Percentiles rank a stretch among this genome's conserved stretches.
Evolutionary conservation across 1,140 invertebrate genomes (phyloP).

Genomic region (Anastrepha obliqua): DNA sequence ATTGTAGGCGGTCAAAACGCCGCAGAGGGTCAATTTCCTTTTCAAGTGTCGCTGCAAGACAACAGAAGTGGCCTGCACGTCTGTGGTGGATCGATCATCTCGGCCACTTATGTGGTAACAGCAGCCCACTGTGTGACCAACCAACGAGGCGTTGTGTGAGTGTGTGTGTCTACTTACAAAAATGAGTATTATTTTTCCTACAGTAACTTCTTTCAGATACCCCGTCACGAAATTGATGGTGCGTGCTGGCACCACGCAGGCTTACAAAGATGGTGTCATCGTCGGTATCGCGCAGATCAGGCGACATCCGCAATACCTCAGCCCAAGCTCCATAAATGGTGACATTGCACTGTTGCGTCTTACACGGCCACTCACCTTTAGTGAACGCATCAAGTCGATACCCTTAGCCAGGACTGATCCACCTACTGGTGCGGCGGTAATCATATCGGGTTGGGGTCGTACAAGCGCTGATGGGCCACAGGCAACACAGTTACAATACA

Average conservation of each 20-base stretch:
- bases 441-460: slow-evolving; percentile 73
- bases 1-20: slow-evolving; percentile 74
- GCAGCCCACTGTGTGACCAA: slow-evolving; percentile 80
- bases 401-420: slow-evolving; percentile 60
- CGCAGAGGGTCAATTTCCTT: slow-evolving; percentile 75
- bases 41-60: slow-evolving; percentile 77
- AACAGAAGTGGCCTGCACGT: slow-evolving; percentile 74
- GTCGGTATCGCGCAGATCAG: slow-evolving; percentile 66
- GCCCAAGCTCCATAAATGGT: slow-evolving; percentile 61
- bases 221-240: slow-evolving; percentile 56
- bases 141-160: background rate
- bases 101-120: slow-evolving; percentile 77
- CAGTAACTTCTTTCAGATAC: background rate
- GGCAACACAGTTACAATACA: slow-evolving; percentile 50
- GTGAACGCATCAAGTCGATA: slow-evolving; percentile 64
- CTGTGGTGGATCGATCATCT: slow-evolving; percentile 80
- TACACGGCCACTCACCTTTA: slow-evolving; percentile 62
- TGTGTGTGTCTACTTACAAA: no score
- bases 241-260: slow-evolving; percentile 69
- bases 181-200: background rate
- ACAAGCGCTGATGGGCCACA: background rate
- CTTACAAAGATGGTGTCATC: slow-evolving; percentile 62
- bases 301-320: slow-evolving; percentile 67
- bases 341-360: slow-evolving; percentile 75
- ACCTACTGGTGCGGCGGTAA: slow-evolving; percentile 53